Evolutionary conservation across 23 tunicate species (phyloP).

Genomic region (Diplosoma virens): DNA sequence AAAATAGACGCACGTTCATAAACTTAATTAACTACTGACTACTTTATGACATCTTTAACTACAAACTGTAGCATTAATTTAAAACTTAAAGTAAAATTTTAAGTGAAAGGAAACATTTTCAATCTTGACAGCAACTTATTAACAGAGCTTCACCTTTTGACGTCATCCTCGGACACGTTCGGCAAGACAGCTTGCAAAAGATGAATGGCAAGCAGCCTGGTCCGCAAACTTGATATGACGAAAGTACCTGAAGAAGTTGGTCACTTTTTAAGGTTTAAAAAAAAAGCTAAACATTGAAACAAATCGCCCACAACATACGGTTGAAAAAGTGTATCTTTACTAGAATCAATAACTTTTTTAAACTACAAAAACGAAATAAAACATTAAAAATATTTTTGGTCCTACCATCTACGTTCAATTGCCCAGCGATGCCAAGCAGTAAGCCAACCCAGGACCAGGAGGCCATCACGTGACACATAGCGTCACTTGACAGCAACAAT

Average conservation of each 20-base stretch:
- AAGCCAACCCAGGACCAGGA: slow-evolving; percentile 54
- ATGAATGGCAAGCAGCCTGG: slow-evolving; percentile 70
- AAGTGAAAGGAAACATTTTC: not conserved
- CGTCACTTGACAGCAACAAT: slow-evolving; percentile 57
- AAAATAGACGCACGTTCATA: not conserved
- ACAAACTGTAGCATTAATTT: too few species aligned
- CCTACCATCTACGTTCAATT: slow-evolving; percentile 51
- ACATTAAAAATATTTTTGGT: too few species aligned
- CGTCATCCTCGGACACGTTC: not conserved
- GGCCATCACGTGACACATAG: slow-evolving; percentile 54
- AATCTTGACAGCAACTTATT: not conserved
- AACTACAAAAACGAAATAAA: not conserved
- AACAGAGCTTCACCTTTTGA: not conserved
- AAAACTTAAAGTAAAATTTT: too few species aligned
- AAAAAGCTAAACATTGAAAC: too few species aligned
- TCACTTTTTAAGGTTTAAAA: not conserved
- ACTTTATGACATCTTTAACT: too few species aligned
- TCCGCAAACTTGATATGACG: slow-evolving; percentile 50
- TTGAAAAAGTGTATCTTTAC: too few species aligned
- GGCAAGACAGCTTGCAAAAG: slow-evolving; percentile 56
- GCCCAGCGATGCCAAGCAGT: slow-evolving; percentile 68
- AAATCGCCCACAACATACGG: too few species aligned
- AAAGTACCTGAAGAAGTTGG: slow-evolving; percentile 55
- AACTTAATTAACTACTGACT: too few species aligned
- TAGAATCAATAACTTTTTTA: too few species aligned